phyloP scores from a whole-genome alignment of 2,113 vertebrate genomes.

The Macroglossus sobrinus region DNA sequence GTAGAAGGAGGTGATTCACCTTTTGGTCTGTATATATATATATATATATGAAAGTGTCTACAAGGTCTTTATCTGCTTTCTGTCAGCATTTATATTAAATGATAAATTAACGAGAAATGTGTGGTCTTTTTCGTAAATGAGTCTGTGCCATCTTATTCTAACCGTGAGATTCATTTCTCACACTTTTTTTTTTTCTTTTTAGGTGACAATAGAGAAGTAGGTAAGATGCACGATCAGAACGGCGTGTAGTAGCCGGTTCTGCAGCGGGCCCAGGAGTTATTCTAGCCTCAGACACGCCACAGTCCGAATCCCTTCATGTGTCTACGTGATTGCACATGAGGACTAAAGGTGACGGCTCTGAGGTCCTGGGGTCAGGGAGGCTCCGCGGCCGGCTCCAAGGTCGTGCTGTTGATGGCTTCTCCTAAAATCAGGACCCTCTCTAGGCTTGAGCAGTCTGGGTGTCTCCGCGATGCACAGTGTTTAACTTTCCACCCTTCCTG shows the following conservation, averaged over 20 bases:
- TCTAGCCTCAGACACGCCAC: background rate
- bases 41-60: conserved; percentile 79
- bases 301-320: background rate
- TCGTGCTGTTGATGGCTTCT: background rate
- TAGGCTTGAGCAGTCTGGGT: background rate
- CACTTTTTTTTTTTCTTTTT: background rate
- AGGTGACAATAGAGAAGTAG: background rate
- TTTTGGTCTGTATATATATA: conserved; percentile 83
- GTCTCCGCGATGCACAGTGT: background rate
- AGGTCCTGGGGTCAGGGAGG: background rate
- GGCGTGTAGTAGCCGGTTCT: background rate
- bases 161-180: background rate
- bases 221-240: background rate
- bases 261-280: background rate
- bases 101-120: conserved; percentile 77
- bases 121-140: conserved; percentile 26
- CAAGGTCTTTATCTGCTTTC: conserved; percentile 80
- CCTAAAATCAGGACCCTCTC: background rate
- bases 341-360: background rate
- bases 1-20: conserved; percentile 69
- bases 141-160: conserved; percentile 35
- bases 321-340: background rate
- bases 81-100: conserved; percentile 85
- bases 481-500: background rate
- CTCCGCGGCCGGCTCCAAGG: background rate